Base-by-base conservation (phyloP, 2,888 invertebrate species). In the Scaptodrosophila latifasciaeformis region DNA sequence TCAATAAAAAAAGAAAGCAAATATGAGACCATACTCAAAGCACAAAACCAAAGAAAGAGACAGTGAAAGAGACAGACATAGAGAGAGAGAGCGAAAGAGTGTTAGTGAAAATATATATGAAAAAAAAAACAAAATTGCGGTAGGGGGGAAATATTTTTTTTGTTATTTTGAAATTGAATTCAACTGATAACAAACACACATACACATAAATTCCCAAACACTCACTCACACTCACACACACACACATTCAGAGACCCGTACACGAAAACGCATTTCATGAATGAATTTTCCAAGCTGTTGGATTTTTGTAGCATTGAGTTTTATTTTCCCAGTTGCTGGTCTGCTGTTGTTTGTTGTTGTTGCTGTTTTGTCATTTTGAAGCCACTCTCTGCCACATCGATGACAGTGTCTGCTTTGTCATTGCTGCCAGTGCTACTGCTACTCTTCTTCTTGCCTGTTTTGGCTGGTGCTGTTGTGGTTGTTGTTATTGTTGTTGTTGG, bases 221-320 rank as follows among this genome's bases (percentile, higher is more conserved):
- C 5, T 27, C 27, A 27, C 5, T 27, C 27, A 27, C 5, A 6
- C 27, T 31, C 31, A 31, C 12, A 13, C 34, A 34, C 6, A 13
- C 13, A 34, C 13, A 13, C 13, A 34, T 10, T 34, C 34, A 34
- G 34, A 13, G 13, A 34, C 13, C 15, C n/a, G 15, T 12, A 13
- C 34, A 12, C 13, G 12, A 34, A 34, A n/a, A 48, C 29, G 53
- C 43, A 48, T 54, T 54, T 54, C 48, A 54, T 54, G 53, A 54
- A 54, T 54, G 53, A 54, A 54, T 54, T 54, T 54, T 54, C 53
- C 48, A 54, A 48, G 53, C 53, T 42, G 43, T 43, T 54, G 53
- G 34, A 48, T 48, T 54, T 54, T 46, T 37, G 24, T 39, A 19
- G 27, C 47, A 47, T 37, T 45, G 37, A 27, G 19, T 24, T 44